Evolutionary conservation across 2,113 vertebrate species (phyloP).

Genomic region (Otis tarda): DNA sequence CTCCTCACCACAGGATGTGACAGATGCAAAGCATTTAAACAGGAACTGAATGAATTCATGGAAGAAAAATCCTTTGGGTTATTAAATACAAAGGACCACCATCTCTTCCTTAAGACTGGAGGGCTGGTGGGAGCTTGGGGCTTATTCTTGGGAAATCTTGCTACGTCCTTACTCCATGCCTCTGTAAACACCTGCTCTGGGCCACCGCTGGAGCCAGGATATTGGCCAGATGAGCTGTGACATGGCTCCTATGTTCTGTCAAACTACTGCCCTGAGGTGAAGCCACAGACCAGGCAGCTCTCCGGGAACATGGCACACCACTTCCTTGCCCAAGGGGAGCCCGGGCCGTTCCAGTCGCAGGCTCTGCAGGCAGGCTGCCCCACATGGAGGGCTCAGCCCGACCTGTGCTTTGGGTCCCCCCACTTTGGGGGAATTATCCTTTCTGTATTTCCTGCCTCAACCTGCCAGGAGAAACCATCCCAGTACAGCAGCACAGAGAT

Average conservation of each 20-base stretch:
- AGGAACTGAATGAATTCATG: constrained; percentile 58
- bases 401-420: not conserved
- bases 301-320: accelerated
- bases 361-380: not conserved
- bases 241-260: accelerated
- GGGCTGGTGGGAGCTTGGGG: not conserved
- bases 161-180: not conserved
- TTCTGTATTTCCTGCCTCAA: not conserved
- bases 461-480: not conserved
- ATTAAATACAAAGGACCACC: constrained; percentile 8
- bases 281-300: not conserved
- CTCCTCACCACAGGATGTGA: constrained; percentile 48
- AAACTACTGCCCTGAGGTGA: not conserved
- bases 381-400: accelerated
- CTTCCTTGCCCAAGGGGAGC: not conserved
- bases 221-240: not conserved
- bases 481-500: not conserved
- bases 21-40: constrained; percentile 28
- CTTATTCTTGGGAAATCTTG: not conserved
- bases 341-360: accelerated
- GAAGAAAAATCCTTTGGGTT: constrained; percentile 51
- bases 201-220: not conserved
- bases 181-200: not conserved
- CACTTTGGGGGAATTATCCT: not conserved
- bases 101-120: constrained; percentile 6